A percentile compares a stretch with the other conserved stretches of the same genome.
Evolutionary conservation across 2,113 vertebrate genomes (phyloP).

Genomic region (Leptobrachium ailaonicum): DNA sequence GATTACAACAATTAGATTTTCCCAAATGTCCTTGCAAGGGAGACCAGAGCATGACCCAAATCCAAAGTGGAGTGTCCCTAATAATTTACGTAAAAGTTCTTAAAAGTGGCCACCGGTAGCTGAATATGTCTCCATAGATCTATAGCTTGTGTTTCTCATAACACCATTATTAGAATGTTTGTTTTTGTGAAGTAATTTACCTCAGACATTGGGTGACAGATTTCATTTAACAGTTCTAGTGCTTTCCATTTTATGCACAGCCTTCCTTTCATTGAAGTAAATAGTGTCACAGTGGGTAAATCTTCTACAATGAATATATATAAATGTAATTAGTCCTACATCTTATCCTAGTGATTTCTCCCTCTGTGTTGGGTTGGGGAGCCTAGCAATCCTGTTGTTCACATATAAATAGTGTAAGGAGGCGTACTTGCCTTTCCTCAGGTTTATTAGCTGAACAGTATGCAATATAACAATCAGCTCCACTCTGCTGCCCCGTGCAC

Average conservation of each 20-base stretch:
- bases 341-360: not conserved
- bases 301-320: not conserved
- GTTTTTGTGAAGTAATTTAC: too few relatives aligned
- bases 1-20: too few relatives aligned
- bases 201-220: not conserved
- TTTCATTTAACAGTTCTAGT: not conserved
- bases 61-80: too few relatives aligned
- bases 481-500: not conserved
- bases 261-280: not conserved
- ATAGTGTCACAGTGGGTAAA: not conserved
- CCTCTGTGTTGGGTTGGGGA: not conserved
- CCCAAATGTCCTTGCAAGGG: too few relatives aligned
- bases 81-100: too few relatives aligned
- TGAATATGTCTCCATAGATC: too few relatives aligned
- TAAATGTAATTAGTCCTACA: not conserved
- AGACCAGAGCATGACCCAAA: too few relatives aligned
- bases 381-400: not conserved
- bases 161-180: too few relatives aligned
- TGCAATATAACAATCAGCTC: slow-evolving; percentile 1
- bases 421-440: not conserved
- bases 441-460: slow-evolving; percentile 5
- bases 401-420: slow-evolving; percentile 1
- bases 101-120: too few relatives aligned
- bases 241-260: not conserved
- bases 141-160: too few relatives aligned